Evolutionary conservation across 2,113 vertebrate species (phyloP), one percentile per base, ranked within the genome.

Genomic region (Carlito syrichta): DNA sequence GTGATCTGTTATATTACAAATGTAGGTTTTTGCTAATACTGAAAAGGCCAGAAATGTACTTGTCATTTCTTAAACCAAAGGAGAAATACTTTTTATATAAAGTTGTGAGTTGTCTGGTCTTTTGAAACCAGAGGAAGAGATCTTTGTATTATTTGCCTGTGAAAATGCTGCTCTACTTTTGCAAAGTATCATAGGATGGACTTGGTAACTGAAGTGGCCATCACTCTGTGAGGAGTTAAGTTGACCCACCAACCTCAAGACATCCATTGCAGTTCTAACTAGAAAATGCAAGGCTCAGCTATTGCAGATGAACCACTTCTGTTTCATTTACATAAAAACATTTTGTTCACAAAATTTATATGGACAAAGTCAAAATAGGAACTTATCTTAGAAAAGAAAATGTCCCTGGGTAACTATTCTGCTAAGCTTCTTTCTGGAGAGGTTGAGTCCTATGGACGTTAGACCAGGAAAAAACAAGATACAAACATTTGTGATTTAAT

Each of bases 11-110:
- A 19, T n/a, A 54, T 91, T 84, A 69, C 71, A 76, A 87, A 71
- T 76, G 3, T 6, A 58, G 35, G 8, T 50, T 84, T 94, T 89
- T 30, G 50, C 13, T 79, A 74, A 77, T 45, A 69, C 17, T 76
- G 4, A 52, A 48, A 77, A 84, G 20, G 5, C 0, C 13, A 68
- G 32, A 8, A 83, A 86, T 83, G 54, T 71, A 40, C 8, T 78
- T 60, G 8, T 45, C 38, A 90, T 12, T 95, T 96, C 25, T 94
- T 79, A 94, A 92, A n/a, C 17, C 27, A 63, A 92, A 92, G 11
- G 25, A 96, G 25, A 69, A 78, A 9, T 19, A 50, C 4, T 78
- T 50, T 93, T 54, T 22, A 27, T 86, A n/a, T 38, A 84, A n/a
- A 62, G 32, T 22, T 23, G 17, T 38, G 5, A 79, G 19, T 48